phyloP scores from a whole-genome alignment of 2,797 vertebrate species.

The Mergus octosetaceus region DNA sequence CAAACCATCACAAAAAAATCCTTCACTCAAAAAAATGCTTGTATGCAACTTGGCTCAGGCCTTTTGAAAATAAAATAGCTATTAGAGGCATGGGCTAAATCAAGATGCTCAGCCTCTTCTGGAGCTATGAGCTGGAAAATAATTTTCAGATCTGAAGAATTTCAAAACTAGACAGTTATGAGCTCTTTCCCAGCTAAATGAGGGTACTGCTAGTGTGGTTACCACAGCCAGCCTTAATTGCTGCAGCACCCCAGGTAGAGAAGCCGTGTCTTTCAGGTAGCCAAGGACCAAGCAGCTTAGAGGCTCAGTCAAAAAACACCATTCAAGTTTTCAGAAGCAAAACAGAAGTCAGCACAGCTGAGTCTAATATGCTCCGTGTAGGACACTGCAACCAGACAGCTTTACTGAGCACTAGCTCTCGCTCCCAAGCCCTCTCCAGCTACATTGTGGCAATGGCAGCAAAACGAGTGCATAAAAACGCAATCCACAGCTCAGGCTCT shows the following conservation, averaged over 20 bases:
- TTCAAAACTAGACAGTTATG: neutral
- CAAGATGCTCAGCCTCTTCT: neutral
- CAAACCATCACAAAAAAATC: neutral
- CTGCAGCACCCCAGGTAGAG: neutral
- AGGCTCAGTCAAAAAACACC: neutral
- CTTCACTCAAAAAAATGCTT: neutral
- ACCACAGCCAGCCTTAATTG: neutral
- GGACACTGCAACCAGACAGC: neutral
- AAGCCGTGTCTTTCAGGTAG: neutral
- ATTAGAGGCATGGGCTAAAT: neutral
- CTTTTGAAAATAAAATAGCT: neutral
- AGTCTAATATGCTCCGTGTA: neutral
- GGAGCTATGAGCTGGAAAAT: neutral
- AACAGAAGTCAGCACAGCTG: neutral
- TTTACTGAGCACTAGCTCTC: neutral
- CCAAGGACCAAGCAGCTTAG: neutral
- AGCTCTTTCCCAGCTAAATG: neutral
- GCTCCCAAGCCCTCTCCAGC: neutral
- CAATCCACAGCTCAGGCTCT: neutral
- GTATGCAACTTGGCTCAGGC: neutral
- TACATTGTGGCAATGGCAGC: neutral
- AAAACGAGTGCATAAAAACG: neutral
- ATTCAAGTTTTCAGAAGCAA: neutral
- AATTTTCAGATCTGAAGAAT: constrained; percentile 23
- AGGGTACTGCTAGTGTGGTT: neutral